phyloP scores from a whole-genome alignment of 37 sponge, comb jelly and placozoan genomes.

The Bolinopsis microptera region DNA sequence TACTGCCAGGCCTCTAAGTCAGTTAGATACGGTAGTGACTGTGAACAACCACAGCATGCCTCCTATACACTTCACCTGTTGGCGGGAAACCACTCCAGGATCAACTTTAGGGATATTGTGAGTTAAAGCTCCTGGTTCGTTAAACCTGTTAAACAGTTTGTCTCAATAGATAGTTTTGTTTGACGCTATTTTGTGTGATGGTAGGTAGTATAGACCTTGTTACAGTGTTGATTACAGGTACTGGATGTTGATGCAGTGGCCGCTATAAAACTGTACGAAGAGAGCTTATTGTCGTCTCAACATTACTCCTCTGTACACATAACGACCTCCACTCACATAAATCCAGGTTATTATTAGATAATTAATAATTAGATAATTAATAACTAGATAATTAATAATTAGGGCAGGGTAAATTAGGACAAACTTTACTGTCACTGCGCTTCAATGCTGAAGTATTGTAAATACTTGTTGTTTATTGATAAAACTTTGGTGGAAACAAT shows the following conservation, averaged over 20 bases:
- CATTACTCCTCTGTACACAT: slow-evolving; percentile 19
- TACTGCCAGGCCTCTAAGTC: slow-evolving; percentile 50
- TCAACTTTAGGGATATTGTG: not conserved
- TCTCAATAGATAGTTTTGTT: too few species aligned
- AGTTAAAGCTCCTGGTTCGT: not conserved
- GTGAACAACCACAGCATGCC: slow-evolving; percentile 2
- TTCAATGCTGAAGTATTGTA: too few species aligned
- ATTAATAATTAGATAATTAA: too few species aligned
- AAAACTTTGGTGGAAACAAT: too few species aligned
- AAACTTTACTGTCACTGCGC: too few species aligned
- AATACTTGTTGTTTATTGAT: too few species aligned
- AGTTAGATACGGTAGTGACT: slow-evolving; percentile 47
- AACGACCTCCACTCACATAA: not conserved
- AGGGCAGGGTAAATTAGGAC: too few species aligned
- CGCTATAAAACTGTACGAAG: slow-evolving; percentile 47
- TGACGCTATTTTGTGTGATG: too few species aligned
- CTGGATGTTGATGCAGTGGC: slow-evolving; percentile 28
- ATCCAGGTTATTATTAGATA: slow-evolving; percentile 4
- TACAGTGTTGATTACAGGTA: slow-evolving; percentile 15
- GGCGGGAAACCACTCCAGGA: slow-evolving; percentile 34
- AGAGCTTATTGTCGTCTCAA: slow-evolving; percentile 1
- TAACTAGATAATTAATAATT: too few species aligned
- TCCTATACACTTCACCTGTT: not conserved
- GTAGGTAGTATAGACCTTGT: too few species aligned
- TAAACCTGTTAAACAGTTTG: too few species aligned